Conservation (phyloP, 92 coral and sea anemone genomes). For the Heteractis magnifica region DNA sequence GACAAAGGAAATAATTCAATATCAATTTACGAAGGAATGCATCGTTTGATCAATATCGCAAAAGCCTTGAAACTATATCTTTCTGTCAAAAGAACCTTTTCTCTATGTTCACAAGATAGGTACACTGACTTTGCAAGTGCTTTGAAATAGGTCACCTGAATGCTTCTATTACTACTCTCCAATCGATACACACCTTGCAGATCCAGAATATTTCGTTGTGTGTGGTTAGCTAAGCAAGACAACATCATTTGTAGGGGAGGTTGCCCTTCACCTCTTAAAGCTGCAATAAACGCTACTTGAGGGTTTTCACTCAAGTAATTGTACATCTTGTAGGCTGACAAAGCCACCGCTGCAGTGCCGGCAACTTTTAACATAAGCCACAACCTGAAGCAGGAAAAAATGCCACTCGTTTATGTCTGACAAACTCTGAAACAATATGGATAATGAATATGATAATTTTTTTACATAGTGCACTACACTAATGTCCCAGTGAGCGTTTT, state of each 20-base stretch:
- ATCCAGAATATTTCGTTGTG: not conserved
- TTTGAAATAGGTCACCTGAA: not conserved
- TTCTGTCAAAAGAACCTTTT: too few species aligned
- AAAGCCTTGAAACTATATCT: too few species aligned
- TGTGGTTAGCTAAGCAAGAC: slow-evolving; percentile 1
- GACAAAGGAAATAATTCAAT: not conserved
- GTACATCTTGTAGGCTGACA: not conserved
- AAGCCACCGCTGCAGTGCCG: not conserved
- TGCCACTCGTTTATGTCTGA: too few species aligned
- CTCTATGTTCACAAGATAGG: too few species aligned
- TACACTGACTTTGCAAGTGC: not conserved
- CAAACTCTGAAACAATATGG: too few species aligned
- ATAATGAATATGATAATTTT: too few species aligned
- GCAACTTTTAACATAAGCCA: not conserved
- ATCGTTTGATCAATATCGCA: not conserved
- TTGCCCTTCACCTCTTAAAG: not conserved
- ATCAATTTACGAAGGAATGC: not conserved
- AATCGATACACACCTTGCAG: not conserved
- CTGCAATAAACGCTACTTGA: not conserved
- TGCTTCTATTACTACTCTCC: not conserved
- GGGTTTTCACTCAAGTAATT: not conserved
- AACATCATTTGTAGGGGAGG: not conserved
- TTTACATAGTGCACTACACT: not conserved
- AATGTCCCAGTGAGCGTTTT: not conserved
- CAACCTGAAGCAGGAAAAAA: not conserved